A percentile compares a stretch with the other conserved stretches of the same genome.
These are phyloP conservation scores for Artibeus jamaicensis DNA, from an alignment of 2,797 vertebrate genomes.

Conservation along the genomic window DNA sequence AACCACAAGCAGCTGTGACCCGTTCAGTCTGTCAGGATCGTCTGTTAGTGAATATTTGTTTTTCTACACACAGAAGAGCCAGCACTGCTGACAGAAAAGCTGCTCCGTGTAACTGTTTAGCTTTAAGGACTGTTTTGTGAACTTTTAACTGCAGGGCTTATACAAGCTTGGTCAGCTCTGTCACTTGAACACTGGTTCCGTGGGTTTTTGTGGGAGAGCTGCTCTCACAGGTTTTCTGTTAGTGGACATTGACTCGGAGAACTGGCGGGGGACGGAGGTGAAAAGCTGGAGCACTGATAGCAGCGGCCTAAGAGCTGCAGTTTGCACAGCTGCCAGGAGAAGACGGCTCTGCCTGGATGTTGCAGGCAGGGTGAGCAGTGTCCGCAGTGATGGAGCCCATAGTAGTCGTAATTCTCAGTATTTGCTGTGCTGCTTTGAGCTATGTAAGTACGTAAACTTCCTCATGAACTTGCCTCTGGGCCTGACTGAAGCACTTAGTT, in stretches of 20 bases:
- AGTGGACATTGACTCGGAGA: background rate
- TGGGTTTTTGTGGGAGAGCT: background rate
- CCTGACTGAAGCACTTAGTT: background rate
- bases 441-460: slow-evolving; percentile 30
- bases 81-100: background rate
- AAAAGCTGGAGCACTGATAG: background rate
- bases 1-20: background rate
- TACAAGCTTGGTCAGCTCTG: background rate
- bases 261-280: background rate
- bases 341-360: rapidly evolving
- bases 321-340: rapidly evolving
- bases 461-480: background rate
- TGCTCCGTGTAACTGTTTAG: background rate
- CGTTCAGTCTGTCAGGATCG: background rate
- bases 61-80: background rate
- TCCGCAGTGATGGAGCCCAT: background rate
- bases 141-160: background rate
- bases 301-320: background rate
- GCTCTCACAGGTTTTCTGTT: background rate
- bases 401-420: background rate
- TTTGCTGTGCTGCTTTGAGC: background rate
- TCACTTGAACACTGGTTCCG: rapidly evolving
- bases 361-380: background rate
- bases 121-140: background rate
- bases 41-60: background rate